These are phyloP conservation scores for Crossocerus cetratus DNA, from an alignment of 2,888 invertebrate genomes.

Conservation along the genomic window DNA sequence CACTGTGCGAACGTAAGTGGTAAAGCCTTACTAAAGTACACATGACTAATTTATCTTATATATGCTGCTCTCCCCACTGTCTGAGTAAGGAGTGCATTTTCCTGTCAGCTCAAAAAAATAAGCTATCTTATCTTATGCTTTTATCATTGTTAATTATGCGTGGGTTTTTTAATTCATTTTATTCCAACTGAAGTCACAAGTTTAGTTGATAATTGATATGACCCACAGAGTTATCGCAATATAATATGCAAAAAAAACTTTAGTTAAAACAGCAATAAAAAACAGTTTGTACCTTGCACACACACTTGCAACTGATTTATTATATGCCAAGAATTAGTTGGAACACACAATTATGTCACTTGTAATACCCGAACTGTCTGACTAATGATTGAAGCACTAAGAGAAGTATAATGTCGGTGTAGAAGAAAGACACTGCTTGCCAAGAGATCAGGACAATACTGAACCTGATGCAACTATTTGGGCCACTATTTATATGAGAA, in stretches of 20 bases:
- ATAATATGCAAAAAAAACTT: too few species aligned
- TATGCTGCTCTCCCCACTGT: slow-evolving; percentile 1
- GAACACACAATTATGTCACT: neutral
- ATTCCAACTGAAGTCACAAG: too few species aligned
- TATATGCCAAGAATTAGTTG: neutral
- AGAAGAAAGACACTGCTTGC: slow-evolving; percentile 8
- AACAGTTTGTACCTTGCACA: too few species aligned
- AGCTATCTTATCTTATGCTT: slow-evolving; percentile 45
- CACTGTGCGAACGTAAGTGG: neutral
- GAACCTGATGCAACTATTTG: slow-evolving; percentile 67
- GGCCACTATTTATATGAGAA: slow-evolving; percentile 71
- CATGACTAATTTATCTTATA: neutral
- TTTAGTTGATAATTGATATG: too few species aligned
- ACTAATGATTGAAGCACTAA: slow-evolving; percentile 7
- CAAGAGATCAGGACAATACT: slow-evolving; percentile 61
- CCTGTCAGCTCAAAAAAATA: slow-evolving; percentile 4
- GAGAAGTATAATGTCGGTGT: neutral
- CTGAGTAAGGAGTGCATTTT: slow-evolving; percentile 8
- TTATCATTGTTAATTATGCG: slow-evolving; percentile 42
- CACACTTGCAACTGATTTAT: too few species aligned
- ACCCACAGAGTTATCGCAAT: too few species aligned
- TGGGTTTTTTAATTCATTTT: slow-evolving; percentile 13
- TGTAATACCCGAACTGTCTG: slow-evolving; percentile 17
- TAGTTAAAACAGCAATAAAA: too few species aligned
- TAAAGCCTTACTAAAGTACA: neutral